These are phyloP conservation scores for Dilophus febrilis DNA, from an alignment of 2,888 invertebrate species.

Conservation along the genomic window DNA sequence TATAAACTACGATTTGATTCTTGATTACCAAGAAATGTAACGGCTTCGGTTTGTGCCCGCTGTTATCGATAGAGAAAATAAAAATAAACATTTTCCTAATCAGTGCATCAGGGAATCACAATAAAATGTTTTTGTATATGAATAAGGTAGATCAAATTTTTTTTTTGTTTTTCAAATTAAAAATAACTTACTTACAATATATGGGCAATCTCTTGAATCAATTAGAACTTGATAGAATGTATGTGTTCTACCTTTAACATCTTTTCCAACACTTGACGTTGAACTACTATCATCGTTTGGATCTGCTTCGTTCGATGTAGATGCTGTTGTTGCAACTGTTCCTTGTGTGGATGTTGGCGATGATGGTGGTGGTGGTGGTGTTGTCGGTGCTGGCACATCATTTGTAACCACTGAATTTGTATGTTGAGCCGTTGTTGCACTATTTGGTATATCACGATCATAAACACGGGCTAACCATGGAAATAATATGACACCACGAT, in stretches of 20 bases:
- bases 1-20: conserved; percentile 88
- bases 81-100: too few species aligned
- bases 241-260: conserved; percentile 78
- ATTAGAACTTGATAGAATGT: conserved; percentile 97
- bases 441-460: conserved; percentile 71
- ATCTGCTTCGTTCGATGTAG: neutral
- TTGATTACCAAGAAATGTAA: conserved; percentile 91
- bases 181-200: conserved; percentile 65
- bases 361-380: too few species aligned
- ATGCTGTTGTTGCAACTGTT: conserved; percentile 5
- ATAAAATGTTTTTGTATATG: neutral
- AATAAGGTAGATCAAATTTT: neutral
- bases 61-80: conserved; percentile 10
- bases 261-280: conserved; percentile 37
- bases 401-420: conserved; percentile 16
- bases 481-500: conserved; percentile 89
- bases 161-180: neutral
- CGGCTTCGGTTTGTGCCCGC: conserved; percentile 97
- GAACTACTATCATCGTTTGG: conserved; percentile 1
- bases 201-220: conserved; percentile 91
- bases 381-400: conserved; percentile 12
- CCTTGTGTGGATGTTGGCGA: too few species aligned
- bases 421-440: conserved; percentile 36
- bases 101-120: neutral
- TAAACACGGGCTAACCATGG: conserved; percentile 94